A percentile compares a stretch with the other conserved stretches of the same genome.
These are phyloP conservation scores for Geococcyx californianus DNA, from an alignment of 2,113 vertebrate species.

Conservation along the genomic window DNA sequence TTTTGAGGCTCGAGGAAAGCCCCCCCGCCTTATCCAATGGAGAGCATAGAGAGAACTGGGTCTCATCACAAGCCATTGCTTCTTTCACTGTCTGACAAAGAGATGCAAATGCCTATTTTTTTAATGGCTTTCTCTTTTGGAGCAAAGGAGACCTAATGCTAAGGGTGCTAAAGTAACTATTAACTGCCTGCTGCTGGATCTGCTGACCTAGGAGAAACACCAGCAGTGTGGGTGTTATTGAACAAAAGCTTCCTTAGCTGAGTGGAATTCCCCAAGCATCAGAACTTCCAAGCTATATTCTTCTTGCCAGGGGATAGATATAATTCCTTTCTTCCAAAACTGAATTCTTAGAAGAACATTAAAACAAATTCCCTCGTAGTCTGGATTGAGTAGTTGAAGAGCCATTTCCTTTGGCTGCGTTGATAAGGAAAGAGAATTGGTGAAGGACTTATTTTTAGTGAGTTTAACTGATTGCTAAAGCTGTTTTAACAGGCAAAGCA, in stretches of 20 bases:
- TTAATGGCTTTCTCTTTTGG: background rate
- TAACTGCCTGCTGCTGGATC: background rate
- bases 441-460: background rate
- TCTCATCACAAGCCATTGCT: background rate
- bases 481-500: background rate
- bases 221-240: background rate
- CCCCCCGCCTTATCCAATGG: accelerated
- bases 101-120: background rate
- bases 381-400: background rate
- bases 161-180: background rate
- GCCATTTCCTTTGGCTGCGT: background rate
- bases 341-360: background rate
- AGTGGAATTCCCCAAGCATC: background rate
- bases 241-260: background rate
- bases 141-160: background rate
- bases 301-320: background rate
- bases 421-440: background rate
- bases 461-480: background rate
- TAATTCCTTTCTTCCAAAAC: background rate
- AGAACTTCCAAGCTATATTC: background rate
- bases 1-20: background rate
- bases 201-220: background rate
- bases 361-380: background rate
- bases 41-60: background rate
- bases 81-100: background rate